Base-by-base conservation (phyloP, 2,113 vertebrate species). In the Eudorcas thomsonii region DNA sequence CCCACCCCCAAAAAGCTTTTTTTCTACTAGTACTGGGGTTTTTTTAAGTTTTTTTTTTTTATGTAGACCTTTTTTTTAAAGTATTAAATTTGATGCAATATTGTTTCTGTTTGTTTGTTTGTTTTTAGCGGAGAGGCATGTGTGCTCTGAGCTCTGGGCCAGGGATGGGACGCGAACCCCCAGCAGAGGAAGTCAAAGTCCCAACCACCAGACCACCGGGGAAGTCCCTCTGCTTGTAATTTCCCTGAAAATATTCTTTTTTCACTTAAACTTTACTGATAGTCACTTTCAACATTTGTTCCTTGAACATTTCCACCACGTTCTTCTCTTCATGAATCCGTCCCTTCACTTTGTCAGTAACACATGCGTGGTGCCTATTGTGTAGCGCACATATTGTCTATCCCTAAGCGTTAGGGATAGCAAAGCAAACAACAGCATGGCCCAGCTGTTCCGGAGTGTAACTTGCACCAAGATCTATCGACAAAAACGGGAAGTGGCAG, bases 161-260 rank as follows among this genome's bases (percentile, higher is more conserved):
- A 43, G 71, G 71, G 71, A 74, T 25, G 21, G 71, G 23, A 25
- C 1, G 0, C 0, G 0, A 36, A 7, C 6, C 11, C 21, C 6
- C 0, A 0, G 21, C 11, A 39, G 67, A 2, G 71, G 36, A 14
- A 74, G 71, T 43, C 71, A 7, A 25, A 39, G 71, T 74, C 21
- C 71, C 71, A 43, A 3, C n/a, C 71, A 4, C 5, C 3, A 0
- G 71, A 74, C 21, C 36, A 2, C 71, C 0, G 0, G 71, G 36
- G 36, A 43, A 43, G 21, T 43, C 71, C 71, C 36, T 43, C 71
- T 74, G 71, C 52, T 33, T 39, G 71, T 92, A 16, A 48, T 77
- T 67, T 88, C 64, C 89, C 82, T 82, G 30, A 71, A 91, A 94
- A 90, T 43, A 19, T 57, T 48, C 12, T 54, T 77, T 95, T 85